Evolutionary conservation across 2,113 vertebrate species (phyloP), one percentile per base, ranked within the genome.

Genomic region (Epinephelus moara): DNA sequence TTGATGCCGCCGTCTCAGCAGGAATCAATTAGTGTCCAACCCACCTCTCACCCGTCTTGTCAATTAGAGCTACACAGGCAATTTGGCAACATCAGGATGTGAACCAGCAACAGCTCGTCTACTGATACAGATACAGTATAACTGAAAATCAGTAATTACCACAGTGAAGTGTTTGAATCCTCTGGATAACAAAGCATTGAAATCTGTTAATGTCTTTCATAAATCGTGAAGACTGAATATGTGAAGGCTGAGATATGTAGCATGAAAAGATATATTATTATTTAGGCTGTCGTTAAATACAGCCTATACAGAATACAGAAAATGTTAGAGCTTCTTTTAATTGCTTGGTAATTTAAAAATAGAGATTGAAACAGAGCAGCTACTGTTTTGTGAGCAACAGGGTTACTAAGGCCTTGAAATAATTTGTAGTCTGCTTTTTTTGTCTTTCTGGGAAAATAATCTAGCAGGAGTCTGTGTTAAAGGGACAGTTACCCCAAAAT

Each of bases 21-120:
- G 88, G 91, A 92, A 89, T 91, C 88, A 91, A 91, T 94, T 94
- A 88, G 89, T 6, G 53, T 56, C 80, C 70, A n/a, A 49, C 71
- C 64, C 27, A 45, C 80, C 82, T 78, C 80, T 83, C 62, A 37
- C 49, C 25, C 50, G 33, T 63, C 82, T 82, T 61, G 60, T 85
- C 91, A 91, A 85, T 90, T 91, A 88, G 82, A 87, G 82, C 80
- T 30, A 86, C 87, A 79, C 76, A 8, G 86, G 83, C 85, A 85
- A 89, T 90, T 87, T 88, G 60, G 75, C 62, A 6, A 60, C 21
- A 8, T 68, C 13, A 33, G 27, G 71, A 78, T 45, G 4, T 15
- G 74, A 82, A 75, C 4, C 30, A 23, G 67, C 67, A 80, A 55
- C 59, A 68, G 75, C 50, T 59, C 18, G 10, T 53, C 75, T 14